Evolutionary conservation across 2,113 vertebrate species (phyloP), one percentile per base, ranked within the genome.

Genomic region (Colinus virginianus): DNA sequence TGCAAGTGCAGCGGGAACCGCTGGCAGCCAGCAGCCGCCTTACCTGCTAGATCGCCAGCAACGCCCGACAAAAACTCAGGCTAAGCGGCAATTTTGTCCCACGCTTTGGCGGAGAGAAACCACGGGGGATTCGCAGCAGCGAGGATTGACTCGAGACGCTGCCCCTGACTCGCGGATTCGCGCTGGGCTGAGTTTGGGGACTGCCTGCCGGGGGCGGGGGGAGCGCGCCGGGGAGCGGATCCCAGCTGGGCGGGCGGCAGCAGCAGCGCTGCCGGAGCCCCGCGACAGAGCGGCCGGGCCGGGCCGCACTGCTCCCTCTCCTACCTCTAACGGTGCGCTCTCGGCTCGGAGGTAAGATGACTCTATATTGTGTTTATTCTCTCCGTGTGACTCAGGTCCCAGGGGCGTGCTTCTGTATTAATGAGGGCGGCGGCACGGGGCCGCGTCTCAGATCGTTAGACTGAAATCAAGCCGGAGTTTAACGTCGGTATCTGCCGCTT

Each of bases 1-100:
- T 90, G 66, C 36, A 78, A 97, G 94, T 90, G 95, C 94, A 93
- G 71, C 91, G 94, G 81, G 87, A 80, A 92, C 56, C 86, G 82
- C 90, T 79, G 90, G 81, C 92, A 96, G 96, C 51, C 80, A 6
- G 92, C 82, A 92, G 96, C 88, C 90, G 87, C 94, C 96, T 98
- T 97, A 98, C 98, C 98, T 97, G 97, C 94, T 77, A 88, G 90
- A 81, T 51, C 84, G 96, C 95, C 94, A 70, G 81, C 45, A 94
- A 80, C 87, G 86, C 90, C 96, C 28, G 84, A 75, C 75, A 84
- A 94, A 97, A 96, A 97, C 94, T 96, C 95, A 69, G 55, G 79
- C 88, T 67, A 82, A 91, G 67, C 90, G 90, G 95, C 96, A 93
- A 90, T 88, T 97, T 90, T 76, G 96, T 94, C 97, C 96, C 96